These are phyloP conservation scores for Phenganax marumi DNA, from an alignment of 92 coral and sea anemone species.

Conservation along the genomic window DNA sequence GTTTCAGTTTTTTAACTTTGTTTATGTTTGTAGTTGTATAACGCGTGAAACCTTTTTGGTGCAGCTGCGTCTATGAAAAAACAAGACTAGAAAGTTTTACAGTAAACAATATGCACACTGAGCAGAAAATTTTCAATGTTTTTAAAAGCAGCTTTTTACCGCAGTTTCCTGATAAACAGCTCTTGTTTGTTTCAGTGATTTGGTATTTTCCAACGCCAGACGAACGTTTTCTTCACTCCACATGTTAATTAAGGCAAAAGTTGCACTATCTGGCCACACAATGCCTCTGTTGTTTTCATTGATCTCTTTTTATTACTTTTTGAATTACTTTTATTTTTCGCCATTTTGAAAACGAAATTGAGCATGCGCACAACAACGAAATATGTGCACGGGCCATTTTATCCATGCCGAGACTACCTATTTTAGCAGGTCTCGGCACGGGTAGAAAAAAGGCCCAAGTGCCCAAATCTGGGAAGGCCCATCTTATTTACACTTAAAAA, in stretches of 20 bases:
- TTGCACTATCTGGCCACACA: slow-evolving; percentile 48
- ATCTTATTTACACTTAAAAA: too few species aligned
- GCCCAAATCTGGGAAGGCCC: too few species aligned
- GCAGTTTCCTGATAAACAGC: slow-evolving; percentile 34
- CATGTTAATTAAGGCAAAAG: too few species aligned
- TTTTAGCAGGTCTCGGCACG: too few species aligned
- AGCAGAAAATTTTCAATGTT: not conserved
- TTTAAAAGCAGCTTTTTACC: slow-evolving; percentile 9
- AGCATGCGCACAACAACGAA: too few species aligned
- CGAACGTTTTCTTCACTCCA: slow-evolving; percentile 53
- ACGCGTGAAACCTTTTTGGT: slow-evolving; percentile 32
- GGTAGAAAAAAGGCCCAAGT: too few species aligned
- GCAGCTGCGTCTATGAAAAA: slow-evolving; percentile 30
- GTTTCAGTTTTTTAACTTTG: slow-evolving; percentile 53
- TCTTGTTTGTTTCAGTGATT: slow-evolving; percentile 48
- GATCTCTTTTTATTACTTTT: slow-evolving; percentile 6
- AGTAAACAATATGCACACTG: not conserved
- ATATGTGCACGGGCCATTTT: too few species aligned
- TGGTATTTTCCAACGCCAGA: slow-evolving; percentile 46
- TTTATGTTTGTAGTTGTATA: slow-evolving; percentile 33
- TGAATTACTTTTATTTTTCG: not conserved
- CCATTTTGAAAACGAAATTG: slow-evolving; percentile 7
- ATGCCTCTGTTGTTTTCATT: slow-evolving; percentile 36
- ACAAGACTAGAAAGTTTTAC: not conserved
- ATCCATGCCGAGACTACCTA: too few species aligned